A percentile compares a stretch with the other conserved stretches of the same genome.
phyloP scores from a whole-genome alignment of 2,113 vertebrate species.

The Pomatorhinus ruficollis region DNA sequence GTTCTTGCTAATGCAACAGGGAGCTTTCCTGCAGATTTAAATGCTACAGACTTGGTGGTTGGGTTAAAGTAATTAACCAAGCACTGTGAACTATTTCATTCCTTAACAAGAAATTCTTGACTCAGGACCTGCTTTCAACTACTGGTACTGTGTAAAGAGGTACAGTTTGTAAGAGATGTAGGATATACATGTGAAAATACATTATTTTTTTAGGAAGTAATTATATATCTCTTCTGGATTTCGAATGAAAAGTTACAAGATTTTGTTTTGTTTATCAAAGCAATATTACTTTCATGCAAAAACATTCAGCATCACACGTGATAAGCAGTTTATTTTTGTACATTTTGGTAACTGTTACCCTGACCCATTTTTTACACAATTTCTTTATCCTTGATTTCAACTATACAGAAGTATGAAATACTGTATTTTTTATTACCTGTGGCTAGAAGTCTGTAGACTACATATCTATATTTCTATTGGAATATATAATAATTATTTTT shows the following conservation, averaged over 20 bases:
- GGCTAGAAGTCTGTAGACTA: slow-evolving; percentile 24
- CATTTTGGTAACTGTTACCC: neutral
- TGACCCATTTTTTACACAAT: neutral
- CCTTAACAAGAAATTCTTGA: slow-evolving; percentile 2
- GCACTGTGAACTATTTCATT: neutral
- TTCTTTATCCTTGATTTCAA: neutral
- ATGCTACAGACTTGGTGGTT: slow-evolving; percentile 31
- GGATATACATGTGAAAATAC: neutral
- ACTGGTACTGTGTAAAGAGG: neutral
- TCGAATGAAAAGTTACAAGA: neutral
- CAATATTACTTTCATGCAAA: slow-evolving; percentile 6
- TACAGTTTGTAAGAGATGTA: neutral
- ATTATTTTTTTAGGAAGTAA: neutral
- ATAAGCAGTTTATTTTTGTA: slow-evolving; percentile 45
- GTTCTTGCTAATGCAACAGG: neutral
- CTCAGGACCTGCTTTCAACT: slow-evolving; percentile 16
- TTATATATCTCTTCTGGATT: neutral
- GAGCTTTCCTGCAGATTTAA: slow-evolving; percentile 31
- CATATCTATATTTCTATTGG: slow-evolving; percentile 23
- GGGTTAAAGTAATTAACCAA: slow-evolving; percentile 54
- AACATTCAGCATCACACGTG: neutral
- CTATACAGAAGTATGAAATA: slow-evolving; percentile 22
- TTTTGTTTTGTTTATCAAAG: neutral
- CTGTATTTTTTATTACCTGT: slow-evolving; percentile 59
- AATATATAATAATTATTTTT: slow-evolving; percentile 21